phyloP scores from a whole-genome alignment of 2,797 vertebrate species.

The Sebastes matsubarae region DNA sequence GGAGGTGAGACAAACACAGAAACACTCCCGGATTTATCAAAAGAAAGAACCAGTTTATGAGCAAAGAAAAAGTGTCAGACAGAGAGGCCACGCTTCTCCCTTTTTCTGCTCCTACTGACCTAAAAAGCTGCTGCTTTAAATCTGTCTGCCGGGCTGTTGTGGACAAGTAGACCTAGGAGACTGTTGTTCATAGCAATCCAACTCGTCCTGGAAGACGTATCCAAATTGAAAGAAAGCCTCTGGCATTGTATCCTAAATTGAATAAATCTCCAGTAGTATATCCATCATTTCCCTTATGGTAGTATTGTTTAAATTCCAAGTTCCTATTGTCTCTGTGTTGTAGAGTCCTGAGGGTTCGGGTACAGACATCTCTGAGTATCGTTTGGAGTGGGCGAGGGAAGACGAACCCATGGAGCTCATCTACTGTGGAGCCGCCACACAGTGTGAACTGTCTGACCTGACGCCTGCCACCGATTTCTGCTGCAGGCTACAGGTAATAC shows the following conservation, averaged over 20 bases:
- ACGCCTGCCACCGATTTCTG: conserved; percentile 90
- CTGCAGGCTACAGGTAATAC: conserved; percentile 92
- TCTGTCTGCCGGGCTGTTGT: neutral
- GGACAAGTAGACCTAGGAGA: neutral
- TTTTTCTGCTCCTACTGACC: neutral
- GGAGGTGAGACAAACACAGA: conserved; percentile 87
- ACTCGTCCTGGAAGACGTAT: neutral
- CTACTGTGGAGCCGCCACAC: conserved; percentile 88
- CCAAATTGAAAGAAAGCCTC: neutral
- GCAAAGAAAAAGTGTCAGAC: neutral
- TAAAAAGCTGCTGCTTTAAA: neutral
- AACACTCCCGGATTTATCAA: neutral
- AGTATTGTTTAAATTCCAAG: neutral
- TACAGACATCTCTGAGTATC: conserved; percentile 94
- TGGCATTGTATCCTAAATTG: neutral
- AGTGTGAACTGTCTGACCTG: conserved; percentile 90
- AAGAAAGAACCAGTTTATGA: neutral
- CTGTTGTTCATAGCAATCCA: neutral
- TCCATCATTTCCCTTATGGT: neutral
- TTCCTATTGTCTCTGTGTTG: neutral
- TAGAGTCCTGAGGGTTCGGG: conserved; percentile 94
- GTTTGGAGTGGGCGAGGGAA: conserved; percentile 93
- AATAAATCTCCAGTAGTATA: neutral
- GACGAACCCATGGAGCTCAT: conserved; percentile 89
- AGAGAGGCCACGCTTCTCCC: too few relatives aligned